Base-by-base conservation (phyloP, 2,113 vertebrate genomes). In the Erythrocercus mccallii region DNA sequence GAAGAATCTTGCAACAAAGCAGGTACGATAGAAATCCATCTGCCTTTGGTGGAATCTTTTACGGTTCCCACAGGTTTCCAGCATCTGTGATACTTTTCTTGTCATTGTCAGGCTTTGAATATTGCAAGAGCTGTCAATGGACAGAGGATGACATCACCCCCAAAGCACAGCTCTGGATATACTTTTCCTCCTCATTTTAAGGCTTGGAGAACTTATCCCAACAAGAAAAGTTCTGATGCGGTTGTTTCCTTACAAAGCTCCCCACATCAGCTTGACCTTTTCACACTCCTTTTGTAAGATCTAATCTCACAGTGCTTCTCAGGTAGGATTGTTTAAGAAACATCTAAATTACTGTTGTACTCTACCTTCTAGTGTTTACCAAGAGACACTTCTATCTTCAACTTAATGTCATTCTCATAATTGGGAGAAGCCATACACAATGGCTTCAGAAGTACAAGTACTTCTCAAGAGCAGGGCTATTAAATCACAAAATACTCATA, bases 201-300 rank as follows among this genome's bases (percentile, higher is more conserved):
- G 51, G 60, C 86, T 74, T 42, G 53, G 94, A 91, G 64, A 76
- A 79, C 88, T 92, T 79, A 89, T 81, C 77, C 91, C 73, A 78
- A 92, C 53, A 42, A 28, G 81, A 79, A 65, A 92, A 92, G 73
- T 96, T 94, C 57, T 65, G 81, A 92, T 44, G 83, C 95, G 77
- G n/a, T 65, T 92, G 89, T 72, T 91, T 95, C 87, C 77, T 76
- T 45, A 81, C 50, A 94, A 79, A 95, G 89, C 81, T 95, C 86
- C 92, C 84, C 66, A 96, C 73, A 92, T 92, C 96, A 95, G 89
- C 96, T 96, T 97, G 96, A 97, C 96, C 96, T 97, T 97, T 96
- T 60, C 95, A 79, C 89, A 65, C 66, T 84, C 69, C 91, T 45
- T 89, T 94, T 94, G 73, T 91, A 87, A 92, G 69, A 94, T 76